Conservation (phyloP, 2,113 vertebrate species). For the Anoura caudifer region DNA sequence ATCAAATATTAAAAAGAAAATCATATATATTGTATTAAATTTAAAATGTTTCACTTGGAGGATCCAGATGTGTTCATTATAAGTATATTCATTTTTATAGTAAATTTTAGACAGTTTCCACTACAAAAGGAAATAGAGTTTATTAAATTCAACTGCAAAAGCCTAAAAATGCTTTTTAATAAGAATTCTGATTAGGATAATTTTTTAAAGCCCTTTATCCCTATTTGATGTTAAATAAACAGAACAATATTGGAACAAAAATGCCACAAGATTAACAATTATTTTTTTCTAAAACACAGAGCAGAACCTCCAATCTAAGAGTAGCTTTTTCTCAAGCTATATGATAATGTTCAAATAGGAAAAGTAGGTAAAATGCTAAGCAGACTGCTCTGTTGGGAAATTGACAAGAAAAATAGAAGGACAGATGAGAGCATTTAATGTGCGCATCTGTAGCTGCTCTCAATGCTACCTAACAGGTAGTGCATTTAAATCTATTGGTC, state of each 20-base stretch:
- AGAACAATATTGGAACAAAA: constrained; percentile 14
- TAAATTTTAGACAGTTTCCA: background rate
- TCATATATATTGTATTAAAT: background rate
- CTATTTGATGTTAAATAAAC: background rate
- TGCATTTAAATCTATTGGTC: constrained; percentile 7
- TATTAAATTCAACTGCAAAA: constrained; percentile 21
- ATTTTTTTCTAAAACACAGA: background rate
- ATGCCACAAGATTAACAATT: background rate
- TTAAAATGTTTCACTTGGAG: background rate
- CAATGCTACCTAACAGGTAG: constrained; percentile 1
- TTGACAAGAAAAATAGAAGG: constrained; percentile 17
- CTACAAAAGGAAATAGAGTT: background rate
- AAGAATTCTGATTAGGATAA: background rate
- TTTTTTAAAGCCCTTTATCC: background rate
- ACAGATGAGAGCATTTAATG: constrained; percentile 35
- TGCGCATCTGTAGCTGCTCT: constrained; percentile 6
- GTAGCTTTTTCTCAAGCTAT: background rate
- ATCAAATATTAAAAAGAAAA: background rate
- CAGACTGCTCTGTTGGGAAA: background rate
- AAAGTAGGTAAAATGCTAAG: background rate
- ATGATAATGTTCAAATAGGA: background rate
- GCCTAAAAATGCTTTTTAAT: background rate
- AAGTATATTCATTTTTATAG: background rate
- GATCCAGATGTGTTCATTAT: background rate
- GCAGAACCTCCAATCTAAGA: background rate